Conservation (phyloP, 2,888 invertebrate genomes). For the Leuctra nigra region DNA sequence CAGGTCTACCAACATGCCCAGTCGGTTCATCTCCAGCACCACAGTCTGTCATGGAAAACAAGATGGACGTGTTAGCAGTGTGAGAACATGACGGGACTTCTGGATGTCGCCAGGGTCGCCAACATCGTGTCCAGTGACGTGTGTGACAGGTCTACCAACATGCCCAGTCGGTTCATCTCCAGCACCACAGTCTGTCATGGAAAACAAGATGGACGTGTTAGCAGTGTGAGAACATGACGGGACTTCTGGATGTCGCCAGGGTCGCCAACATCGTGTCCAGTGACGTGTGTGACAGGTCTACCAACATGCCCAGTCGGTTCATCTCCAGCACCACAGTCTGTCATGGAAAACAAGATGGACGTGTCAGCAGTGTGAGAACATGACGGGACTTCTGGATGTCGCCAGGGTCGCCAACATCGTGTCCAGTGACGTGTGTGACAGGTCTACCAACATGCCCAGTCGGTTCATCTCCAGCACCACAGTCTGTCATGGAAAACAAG, state of each 20-base stretch:
- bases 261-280: constrained; percentile 76
- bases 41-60: constrained; percentile 46
- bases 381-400: constrained; percentile 47
- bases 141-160: constrained; percentile 88
- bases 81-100: constrained; percentile 86
- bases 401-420: constrained; percentile 65
- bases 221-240: too few relatives aligned
- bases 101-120: constrained; percentile 42
- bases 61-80: too few relatives aligned
- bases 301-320: constrained; percentile 90
- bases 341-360: too few relatives aligned
- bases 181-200: constrained; percentile 59
- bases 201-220: too few relatives aligned
- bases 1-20: constrained; percentile 89
- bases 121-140: constrained; percentile 81
- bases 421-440: constrained; percentile 79
- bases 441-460: constrained; percentile 87
- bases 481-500: too few relatives aligned
- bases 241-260: constrained; percentile 43
- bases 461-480: constrained; percentile 90
- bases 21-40: constrained; percentile 85
- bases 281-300: constrained; percentile 85
- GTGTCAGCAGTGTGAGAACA: too few relatives aligned
- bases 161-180: constrained; percentile 90
- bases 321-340: constrained; percentile 71